Evolutionary conservation across 2,888 invertebrate species (phyloP), one percentile per base, ranked within the genome.

Genomic region (Argyresthia goedartella): DNA sequence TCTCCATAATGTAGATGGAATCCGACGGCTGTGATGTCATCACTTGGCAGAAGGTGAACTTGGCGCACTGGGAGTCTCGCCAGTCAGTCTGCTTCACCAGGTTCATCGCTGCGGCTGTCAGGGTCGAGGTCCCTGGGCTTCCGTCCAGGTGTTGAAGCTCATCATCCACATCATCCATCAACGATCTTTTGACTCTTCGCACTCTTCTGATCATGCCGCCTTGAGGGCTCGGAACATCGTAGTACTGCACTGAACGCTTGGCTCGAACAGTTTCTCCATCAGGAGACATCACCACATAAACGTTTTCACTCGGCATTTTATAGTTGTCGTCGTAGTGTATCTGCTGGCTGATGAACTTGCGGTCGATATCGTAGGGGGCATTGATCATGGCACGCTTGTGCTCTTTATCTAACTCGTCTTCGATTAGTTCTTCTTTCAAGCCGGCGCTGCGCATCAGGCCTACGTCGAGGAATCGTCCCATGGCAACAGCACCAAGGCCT

Each of bases 401-500:
- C 59, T 90, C 90, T 58, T 88, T 79, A 43, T 87, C 84, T 0
- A 82, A 60, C 34, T 79, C 76, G 7, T 84, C 82, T 14, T 77
- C 71, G 8, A 75, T 74, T 41, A 77, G 79, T 43, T 78, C 81
- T 53, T 82, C 77, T 54, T 63, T 79, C 52, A 64, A 70, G 6
- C 76, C 87, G n/a, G 86, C 79, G 53, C 88, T 86, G 48, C 89
- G 88, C 75, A 91, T 84, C 14, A 91, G 73, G 60, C 91, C 90
- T 0, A 90, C 89, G 59, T 91, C 91, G 8, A 93, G 74, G 55
- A 92, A 89, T 57, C 93, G 87, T 8, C 93, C 93, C 55, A 94
- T 90, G 0, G 94, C 94, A 0, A 93, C 92, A 0, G 93, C 94
- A 6, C 93, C 94, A n/a, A 94, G 88, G 0, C 93, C 93, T 25